Base-by-base conservation (phyloP, 2,797 vertebrate species). In the Rhabdophis nuchalis region DNA sequence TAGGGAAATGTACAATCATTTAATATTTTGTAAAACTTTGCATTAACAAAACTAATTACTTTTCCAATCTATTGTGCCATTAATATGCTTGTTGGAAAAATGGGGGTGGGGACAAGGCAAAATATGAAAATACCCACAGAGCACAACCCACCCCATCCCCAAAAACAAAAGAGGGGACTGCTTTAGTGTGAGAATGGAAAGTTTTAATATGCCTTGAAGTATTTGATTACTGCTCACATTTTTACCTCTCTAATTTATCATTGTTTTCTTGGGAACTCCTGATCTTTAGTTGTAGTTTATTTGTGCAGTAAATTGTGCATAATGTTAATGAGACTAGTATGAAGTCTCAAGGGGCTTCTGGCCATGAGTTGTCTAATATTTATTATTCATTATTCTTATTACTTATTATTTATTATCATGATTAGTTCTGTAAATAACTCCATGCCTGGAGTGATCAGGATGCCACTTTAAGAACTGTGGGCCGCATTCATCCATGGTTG, bases 351-450 rank as follows among this genome's bases (percentile, higher is more conserved):
- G 96, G 95, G 96, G 90, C 90, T 90, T 58, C 92, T 92, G 95
- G 94, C 95, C 90, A 87, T 89, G 61, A 56, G 90, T 88, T 91
- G 85, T 86, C 93, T 87, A 18, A 60, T 91, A 96, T 95, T 96
- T 96, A 95, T 96, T 97, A 96, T 96, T 97, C 96, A 96, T 89
- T 1, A 96, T 95, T 95, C 95, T 96, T 96, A 97, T 96, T 97
- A 96, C 96, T 94, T 90, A 94, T 96, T 96, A 97, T 96, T 96
- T 97, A 97, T 96, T 96, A 96, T 95, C 96, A 95, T 94, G 95
- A 95, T 93, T 94, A 96, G 86, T 95, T 96, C 95, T 96, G 95
- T 95, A 96, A 96, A 96, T 72, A 89, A 91, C 94, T 94, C 91
- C 86, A 94, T 96, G 96, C 96, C 96, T 95, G 95, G 94, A 53